Evolutionary conservation across 1,140 invertebrate species (phyloP), one percentile per base, ranked within the genome.

Genomic region (Drosophila jambulina): DNA sequence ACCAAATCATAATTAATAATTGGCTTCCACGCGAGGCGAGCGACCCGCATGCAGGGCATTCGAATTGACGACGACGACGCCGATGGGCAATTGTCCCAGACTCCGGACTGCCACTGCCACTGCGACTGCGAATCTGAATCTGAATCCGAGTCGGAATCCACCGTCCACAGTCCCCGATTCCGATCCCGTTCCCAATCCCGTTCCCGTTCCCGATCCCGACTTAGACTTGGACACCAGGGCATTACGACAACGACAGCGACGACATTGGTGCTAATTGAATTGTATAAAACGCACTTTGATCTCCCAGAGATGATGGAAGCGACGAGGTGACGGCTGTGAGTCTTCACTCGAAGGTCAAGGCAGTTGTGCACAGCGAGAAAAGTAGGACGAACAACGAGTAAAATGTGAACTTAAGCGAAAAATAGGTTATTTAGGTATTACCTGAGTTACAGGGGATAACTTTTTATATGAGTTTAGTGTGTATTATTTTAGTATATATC

Each of bases 201-300:
- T 19, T 27, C n/a, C 51, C 49, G 8, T 57, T 12, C n/a, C 17
- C 32, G n/a, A 29, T 25, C 23, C 27, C 29, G 43, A 61, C 43
- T 49, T 23, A 10, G 43, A 49, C 38, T 48, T 32, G 42, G 27
- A 43, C 36, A 43, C 23, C 13, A 17, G 17, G 38, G 10, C 46
- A 21, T 13, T 23, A n/a, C 61, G 25, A 23, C 32, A 29, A 56
- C 23, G 27, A 21, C 49, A 29, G 40, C 70, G 70, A 75, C 70
- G 70, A 75, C 76, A 78, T 63, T 78, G 64, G 76, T 76, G 60
- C 64, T 84, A 84, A 87, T 87, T 87, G 84, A 87, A 87, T 87
- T 87, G 84, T 71, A 80, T 83, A 80, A 84, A 88, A 83, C 80
- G 84, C 84, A 80, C 84, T 88, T 88, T 78, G 84, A 87, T 87